Evolutionary conservation across 1,140 invertebrate genomes (phyloP).

Genomic region (Diabrotica virgifera): DNA sequence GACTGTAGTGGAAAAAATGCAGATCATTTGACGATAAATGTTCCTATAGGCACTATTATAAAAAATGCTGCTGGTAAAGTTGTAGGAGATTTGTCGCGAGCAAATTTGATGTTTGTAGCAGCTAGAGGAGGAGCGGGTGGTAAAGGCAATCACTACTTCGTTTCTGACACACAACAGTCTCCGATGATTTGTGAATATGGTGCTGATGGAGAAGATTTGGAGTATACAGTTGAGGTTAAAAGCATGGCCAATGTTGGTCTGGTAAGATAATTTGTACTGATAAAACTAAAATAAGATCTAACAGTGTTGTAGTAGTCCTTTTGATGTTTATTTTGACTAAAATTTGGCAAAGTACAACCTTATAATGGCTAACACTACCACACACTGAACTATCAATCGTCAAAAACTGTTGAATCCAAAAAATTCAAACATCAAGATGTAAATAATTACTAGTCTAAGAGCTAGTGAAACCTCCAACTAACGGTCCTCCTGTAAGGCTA

Average conservation of each 20-base stretch:
- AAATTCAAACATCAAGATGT: too few species aligned
- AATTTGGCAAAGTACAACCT: too few species aligned
- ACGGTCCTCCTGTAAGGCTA: too few species aligned
- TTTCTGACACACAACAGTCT: slow-evolving; percentile 74
- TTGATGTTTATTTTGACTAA: background rate
- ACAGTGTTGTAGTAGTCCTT: background rate
- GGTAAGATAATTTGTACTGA: slow-evolving; percentile 49
- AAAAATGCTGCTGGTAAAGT: slow-evolving; percentile 60
- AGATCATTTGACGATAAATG: slow-evolving; percentile 70
- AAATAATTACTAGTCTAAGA: too few species aligned
- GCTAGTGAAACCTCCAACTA: too few species aligned
- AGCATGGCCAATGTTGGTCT: slow-evolving; percentile 94
- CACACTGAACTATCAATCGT: too few species aligned
- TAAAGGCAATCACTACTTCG: slow-evolving; percentile 91
- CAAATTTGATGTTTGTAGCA: slow-evolving; percentile 84
- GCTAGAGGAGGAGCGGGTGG: slow-evolving; percentile 94
- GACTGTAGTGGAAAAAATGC: slow-evolving; percentile 81
- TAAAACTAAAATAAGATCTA: too few species aligned
- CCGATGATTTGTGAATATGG: slow-evolving; percentile 88
- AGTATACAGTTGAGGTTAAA: slow-evolving; percentile 78
- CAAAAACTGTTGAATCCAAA: too few species aligned
- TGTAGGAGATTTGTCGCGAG: slow-evolving; percentile 67
- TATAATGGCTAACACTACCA: too few species aligned
- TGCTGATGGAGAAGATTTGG: slow-evolving; percentile 73
- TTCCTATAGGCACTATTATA: slow-evolving; percentile 88